Evolutionary conservation across 2,888 invertebrate species (phyloP), one percentile per base, ranked within the genome.

Genomic region (Aspidiotus rigidus): DNA sequence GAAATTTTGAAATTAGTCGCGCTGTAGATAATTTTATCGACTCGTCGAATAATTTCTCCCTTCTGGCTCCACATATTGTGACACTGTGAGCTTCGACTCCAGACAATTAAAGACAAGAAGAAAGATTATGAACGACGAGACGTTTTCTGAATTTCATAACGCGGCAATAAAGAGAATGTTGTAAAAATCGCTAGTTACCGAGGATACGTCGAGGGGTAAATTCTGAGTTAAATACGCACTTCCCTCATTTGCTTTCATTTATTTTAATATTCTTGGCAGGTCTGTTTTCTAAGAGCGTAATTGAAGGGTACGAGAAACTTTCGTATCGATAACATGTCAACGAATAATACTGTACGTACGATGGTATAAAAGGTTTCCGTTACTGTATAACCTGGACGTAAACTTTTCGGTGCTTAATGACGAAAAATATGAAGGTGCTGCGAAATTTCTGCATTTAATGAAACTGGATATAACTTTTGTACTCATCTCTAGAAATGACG

Each of bases 201-300:
- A n/a, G n/a, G 59, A 13, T 8, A 59, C 17, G 49, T 49, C 49
- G 49, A 49, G 59, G 60, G 41, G 67, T 42, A 49, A 59, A 67
- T 67, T 60, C 53, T 59, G 59, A 44, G 60, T 67, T 67, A 67
- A 67, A 67, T 60, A 49, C 28, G 28, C 28, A 28, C 67, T 60
- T 67, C 54, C 55, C 64, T 28, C 59, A 49, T 67, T 67, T 67
- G 49, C 60, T 67, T 67, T 67, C 67, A 67, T 67, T 60, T 67
- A 67, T 67, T 67, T 67, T 67, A 67, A 67, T 67, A 67, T 67
- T 67, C 67, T 59, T 67, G 67, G 67, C 67, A 67, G 67, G 67
- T 67, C 67, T 67, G 49, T 59, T 59, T 57, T 66, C 28, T 44
- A 59, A 57, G 39, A 59, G 59, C 39, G 59, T 13, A 28, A 28